Conservation (phyloP, 1,140 invertebrate species). For the Ceratina australensis region DNA sequence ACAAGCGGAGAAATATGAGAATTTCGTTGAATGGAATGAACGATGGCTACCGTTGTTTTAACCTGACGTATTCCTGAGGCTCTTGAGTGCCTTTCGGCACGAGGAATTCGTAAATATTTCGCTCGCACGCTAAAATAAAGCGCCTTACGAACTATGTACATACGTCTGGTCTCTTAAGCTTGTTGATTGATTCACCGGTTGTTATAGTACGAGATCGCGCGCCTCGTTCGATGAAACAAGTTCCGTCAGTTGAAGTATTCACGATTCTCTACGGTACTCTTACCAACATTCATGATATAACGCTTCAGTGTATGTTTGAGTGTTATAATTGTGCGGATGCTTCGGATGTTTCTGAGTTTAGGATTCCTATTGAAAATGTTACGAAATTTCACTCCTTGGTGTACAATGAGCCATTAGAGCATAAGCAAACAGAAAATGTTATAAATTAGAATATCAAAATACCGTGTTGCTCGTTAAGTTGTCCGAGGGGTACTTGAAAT, state of each 20-base stretch:
- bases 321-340: too few species aligned
- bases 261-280: not conserved
- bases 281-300: not conserved
- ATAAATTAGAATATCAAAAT: not conserved
- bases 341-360: too few species aligned
- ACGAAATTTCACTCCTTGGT: not conserved
- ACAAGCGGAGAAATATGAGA: not conserved
- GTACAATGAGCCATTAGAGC: not conserved
- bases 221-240: slow-evolving; percentile 8
- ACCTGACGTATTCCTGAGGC: not conserved
- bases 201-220: slow-evolving; percentile 34
- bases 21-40: slow-evolving; percentile 37
- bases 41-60: slow-evolving; percentile 14
- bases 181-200: slow-evolving; percentile 42
- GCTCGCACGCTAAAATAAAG: slow-evolving; percentile 61
- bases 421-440: not conserved
- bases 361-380: too few species aligned
- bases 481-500: not conserved
- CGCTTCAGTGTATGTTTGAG: too few species aligned
- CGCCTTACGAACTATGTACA: slow-evolving; percentile 14
- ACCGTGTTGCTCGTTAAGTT: not conserved
- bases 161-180: slow-evolving; percentile 42
- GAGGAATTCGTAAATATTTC: slow-evolving; percentile 65
- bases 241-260: not conserved
- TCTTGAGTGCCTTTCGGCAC: slow-evolving; percentile 40